phyloP scores from a whole-genome alignment of 2,113 vertebrate species.

The Saccopteryx bilineata region DNA sequence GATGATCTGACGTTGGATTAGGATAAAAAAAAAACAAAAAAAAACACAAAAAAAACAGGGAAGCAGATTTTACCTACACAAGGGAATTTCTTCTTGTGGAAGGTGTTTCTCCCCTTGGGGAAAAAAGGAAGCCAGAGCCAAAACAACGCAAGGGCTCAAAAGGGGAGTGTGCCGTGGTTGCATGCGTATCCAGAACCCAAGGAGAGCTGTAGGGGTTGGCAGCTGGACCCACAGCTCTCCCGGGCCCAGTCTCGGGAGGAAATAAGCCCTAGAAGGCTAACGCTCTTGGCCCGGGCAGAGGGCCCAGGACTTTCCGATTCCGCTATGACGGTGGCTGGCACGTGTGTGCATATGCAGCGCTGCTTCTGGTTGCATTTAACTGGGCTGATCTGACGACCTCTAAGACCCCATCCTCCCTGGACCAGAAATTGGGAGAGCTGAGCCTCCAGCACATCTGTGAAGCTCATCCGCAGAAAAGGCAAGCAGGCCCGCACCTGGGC shows the following conservation, averaged over 20 bases:
- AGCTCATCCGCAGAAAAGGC: neutral
- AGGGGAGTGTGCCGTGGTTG: neutral
- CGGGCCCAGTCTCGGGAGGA: neutral
- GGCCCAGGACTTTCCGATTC: neutral
- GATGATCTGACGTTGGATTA: constrained; percentile 1
- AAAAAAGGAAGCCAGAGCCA: constrained; percentile 2
- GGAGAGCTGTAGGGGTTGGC: neutral
- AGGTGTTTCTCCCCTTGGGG: neutral
- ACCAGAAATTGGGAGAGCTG: neutral
- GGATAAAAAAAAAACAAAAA: neutral
- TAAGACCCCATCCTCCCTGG: neutral
- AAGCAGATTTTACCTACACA: neutral
- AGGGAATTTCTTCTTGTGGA: neutral
- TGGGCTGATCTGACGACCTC: neutral
- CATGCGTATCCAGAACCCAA: neutral
- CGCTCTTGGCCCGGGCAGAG: neutral
- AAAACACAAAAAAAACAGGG: neutral
- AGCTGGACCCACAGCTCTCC: neutral
- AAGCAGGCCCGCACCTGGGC: neutral
- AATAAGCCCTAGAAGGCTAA: neutral
- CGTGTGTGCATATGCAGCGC: neutral
- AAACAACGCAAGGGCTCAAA: constrained; percentile 40
- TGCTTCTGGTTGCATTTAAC: neutral
- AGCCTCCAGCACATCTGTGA: constrained; percentile 14
- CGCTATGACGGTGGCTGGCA: neutral